Percentiles rank a stretch among this genome's conserved stretches.
Evolutionary conservation across 2,888 invertebrate species (phyloP).

Genomic region (Andrena bicolor): DNA sequence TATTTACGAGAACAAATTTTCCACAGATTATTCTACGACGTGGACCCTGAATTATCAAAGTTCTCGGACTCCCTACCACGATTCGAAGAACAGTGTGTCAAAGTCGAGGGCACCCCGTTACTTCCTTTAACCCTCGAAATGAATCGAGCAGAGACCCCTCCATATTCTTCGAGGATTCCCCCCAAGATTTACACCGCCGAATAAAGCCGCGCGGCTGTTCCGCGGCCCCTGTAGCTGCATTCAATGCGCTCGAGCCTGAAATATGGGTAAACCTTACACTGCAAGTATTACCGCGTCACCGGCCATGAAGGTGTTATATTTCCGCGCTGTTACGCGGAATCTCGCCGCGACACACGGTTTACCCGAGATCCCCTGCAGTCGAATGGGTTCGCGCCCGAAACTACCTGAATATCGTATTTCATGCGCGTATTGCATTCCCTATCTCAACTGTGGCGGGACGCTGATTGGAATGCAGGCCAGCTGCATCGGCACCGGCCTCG

Average conservation of each 20-base stretch:
- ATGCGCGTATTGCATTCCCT: constrained; percentile 40
- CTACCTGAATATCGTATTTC: constrained; percentile 71
- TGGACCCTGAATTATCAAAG: neutral
- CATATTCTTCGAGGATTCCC: constrained; percentile 56
- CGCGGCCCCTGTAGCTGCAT: constrained; percentile 42
- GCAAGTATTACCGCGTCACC: constrained; percentile 61
- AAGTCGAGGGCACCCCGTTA: constrained; percentile 9
- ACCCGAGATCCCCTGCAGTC: constrained; percentile 47
- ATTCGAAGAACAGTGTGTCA: constrained; percentile 11
- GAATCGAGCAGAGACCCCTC: constrained; percentile 35
- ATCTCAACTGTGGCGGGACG: constrained; percentile 51
- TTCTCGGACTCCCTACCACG: neutral
- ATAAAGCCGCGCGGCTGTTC: constrained; percentile 50
- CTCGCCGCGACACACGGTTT: constrained; percentile 53
- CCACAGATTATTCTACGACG: neutral
- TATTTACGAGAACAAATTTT: neutral
- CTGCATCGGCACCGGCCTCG: constrained; percentile 16
- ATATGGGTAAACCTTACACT: constrained; percentile 60
- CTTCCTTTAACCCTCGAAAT: constrained; percentile 20
- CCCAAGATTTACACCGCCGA: constrained; percentile 54
- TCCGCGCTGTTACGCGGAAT: constrained; percentile 57
- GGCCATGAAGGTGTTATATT: constrained; percentile 60
- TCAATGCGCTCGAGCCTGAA: constrained; percentile 54
- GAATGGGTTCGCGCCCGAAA: constrained; percentile 51
- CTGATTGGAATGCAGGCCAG: constrained; percentile 62